These are phyloP conservation scores for Macrocentrus cingulum DNA, from an alignment of 1,140 invertebrate genomes.

Conservation along the genomic window DNA sequence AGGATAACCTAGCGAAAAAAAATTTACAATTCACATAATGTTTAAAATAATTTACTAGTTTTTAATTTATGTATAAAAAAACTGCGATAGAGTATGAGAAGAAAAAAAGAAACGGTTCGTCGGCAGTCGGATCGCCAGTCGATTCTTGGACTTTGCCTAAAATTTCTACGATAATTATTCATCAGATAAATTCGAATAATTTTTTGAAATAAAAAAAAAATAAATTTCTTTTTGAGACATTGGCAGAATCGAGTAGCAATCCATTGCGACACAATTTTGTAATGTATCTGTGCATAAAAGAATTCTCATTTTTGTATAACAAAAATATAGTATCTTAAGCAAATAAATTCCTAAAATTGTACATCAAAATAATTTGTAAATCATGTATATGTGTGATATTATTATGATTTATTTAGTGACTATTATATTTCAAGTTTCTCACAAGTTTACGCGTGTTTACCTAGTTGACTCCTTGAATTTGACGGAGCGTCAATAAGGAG, in stretches of 20 bases:
- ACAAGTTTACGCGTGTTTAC: neutral
- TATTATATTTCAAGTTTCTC: too few species aligned
- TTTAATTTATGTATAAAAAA: slow-evolving; percentile 23
- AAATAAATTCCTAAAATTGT: neutral
- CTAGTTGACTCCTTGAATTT: neutral
- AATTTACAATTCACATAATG: neutral
- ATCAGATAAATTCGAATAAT: too few species aligned
- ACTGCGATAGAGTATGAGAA: too few species aligned
- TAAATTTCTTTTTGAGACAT: neutral
- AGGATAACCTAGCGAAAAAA: neutral
- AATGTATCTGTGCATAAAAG: slow-evolving; percentile 46
- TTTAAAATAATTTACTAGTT: slow-evolving; percentile 13
- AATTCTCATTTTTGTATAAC: neutral
- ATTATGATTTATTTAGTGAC: too few species aligned
- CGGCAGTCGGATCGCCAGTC: neutral
- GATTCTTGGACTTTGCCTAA: neutral
- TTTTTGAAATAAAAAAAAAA: neutral
- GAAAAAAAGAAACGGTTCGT: neutral
- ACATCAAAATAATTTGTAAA: too few species aligned
- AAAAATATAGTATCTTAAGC: neutral
- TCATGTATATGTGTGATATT: too few species aligned
- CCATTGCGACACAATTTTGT: slow-evolving; percentile 43
- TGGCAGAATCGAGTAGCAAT: slow-evolving; percentile 34
- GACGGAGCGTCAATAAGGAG: neutral
- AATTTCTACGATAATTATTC: too few species aligned